A percentile compares a stretch with the other conserved stretches of the same genome.
Evolutionary conservation across 1,140 invertebrate genomes (phyloP).

Genomic region (Panulirus ornatus): DNA sequence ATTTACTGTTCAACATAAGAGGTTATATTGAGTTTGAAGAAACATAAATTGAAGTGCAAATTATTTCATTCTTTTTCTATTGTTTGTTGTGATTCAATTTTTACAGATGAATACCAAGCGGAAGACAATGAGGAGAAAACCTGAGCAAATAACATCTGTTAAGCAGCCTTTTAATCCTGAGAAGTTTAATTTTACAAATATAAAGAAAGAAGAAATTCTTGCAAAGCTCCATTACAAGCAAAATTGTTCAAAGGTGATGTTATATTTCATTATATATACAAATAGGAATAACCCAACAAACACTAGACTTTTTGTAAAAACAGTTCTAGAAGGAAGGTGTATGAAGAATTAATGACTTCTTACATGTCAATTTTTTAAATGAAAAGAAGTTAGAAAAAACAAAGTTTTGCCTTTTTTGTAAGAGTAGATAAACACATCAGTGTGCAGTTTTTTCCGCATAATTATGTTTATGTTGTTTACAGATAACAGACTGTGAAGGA

Average conservation of each 20-base stretch:
- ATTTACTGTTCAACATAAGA: too few relatives aligned
- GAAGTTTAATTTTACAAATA: slow-evolving; percentile 22
- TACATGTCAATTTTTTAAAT: too few relatives aligned
- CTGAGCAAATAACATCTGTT: not conserved
- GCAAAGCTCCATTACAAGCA: not conserved
- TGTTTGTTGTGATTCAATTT: not conserved
- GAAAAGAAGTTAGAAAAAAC: too few relatives aligned
- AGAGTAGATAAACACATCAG: too few relatives aligned
- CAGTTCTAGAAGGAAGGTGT: too few relatives aligned
- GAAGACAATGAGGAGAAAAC: slow-evolving; percentile 16
- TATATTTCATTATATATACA: not conserved
- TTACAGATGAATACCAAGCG: slow-evolving; percentile 19
- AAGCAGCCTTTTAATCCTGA: slow-evolving; percentile 22
- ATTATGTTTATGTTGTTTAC: not conserved
- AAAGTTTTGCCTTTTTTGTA: too few relatives aligned
- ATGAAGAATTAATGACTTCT: too few relatives aligned
- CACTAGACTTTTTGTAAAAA: too few relatives aligned
- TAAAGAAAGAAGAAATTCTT: not conserved
- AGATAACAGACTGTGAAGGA: not conserved
- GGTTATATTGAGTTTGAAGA: too few relatives aligned
- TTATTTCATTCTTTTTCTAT: not conserved
- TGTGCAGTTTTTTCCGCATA: too few relatives aligned
- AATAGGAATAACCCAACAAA: too few relatives aligned
- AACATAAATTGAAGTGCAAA: too few relatives aligned
- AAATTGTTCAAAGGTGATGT: not conserved